These are phyloP conservation scores for Sinohyriopsis cumingii DNA, from an alignment of 2,888 invertebrate genomes.

Conservation along the genomic window DNA sequence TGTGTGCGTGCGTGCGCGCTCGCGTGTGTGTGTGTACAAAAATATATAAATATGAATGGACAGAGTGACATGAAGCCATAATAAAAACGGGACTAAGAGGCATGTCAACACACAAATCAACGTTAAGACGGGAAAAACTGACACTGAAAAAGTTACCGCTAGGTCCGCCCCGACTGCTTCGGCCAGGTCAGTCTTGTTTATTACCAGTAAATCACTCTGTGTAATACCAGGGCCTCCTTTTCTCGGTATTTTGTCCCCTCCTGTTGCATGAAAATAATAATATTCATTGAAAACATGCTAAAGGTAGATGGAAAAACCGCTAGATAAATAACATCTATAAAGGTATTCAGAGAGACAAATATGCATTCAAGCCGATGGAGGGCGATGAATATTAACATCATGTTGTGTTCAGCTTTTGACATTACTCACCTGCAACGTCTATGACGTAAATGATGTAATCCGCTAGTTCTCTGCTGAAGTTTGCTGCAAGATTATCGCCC, in stretches of 20 bases:
- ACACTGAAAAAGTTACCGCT: conserved; percentile 36
- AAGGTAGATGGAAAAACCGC: neutral
- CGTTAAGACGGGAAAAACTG: neutral
- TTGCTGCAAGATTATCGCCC: conserved; percentile 69
- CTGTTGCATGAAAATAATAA: conserved; percentile 27
- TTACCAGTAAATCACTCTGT: conserved; percentile 67
- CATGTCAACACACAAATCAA: too few species aligned
- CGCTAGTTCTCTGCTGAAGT: conserved; percentile 68
- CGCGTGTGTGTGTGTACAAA: too few species aligned
- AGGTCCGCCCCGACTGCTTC: conserved; percentile 68
- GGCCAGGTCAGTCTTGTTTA: conserved; percentile 69
- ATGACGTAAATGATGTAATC: conserved; percentile 70
- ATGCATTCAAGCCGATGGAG: neutral
- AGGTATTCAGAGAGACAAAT: neutral
- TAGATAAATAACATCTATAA: too few species aligned
- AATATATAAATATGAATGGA: too few species aligned
- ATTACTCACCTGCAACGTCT: conserved; percentile 63
- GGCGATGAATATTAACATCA: neutral
- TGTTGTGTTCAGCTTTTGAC: too few species aligned
- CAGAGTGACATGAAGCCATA: too few species aligned
- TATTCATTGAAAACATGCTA: too few species aligned
- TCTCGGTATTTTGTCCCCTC: conserved; percentile 68
- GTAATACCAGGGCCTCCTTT: conserved; percentile 69
- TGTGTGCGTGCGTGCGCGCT: too few species aligned
- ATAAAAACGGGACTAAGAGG: too few species aligned